Evolutionary conservation across 2,888 invertebrate genomes (phyloP).

Genomic region (Scrobipalpa costella): DNA sequence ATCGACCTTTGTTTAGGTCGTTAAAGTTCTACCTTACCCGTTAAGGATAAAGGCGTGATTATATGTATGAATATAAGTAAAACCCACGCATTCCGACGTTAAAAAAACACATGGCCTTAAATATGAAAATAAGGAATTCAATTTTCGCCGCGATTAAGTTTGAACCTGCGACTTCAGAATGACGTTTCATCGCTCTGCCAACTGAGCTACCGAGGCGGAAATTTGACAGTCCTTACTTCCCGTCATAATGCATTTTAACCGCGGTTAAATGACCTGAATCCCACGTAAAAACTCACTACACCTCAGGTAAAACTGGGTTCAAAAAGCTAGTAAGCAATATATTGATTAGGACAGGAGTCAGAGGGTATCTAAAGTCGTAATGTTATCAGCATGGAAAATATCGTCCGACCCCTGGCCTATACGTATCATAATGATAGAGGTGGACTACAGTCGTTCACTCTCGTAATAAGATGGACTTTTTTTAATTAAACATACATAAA

Average conservation of each 20-base stretch:
- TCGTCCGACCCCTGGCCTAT: constrained; percentile 34
- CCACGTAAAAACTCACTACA: not conserved
- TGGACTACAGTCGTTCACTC: constrained; percentile 13
- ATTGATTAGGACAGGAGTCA: constrained; percentile 45
- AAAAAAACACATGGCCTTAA: not conserved
- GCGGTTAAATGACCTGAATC: not conserved
- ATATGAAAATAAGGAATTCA: no score
- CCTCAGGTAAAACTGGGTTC: constrained; percentile 28
- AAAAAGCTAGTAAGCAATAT: constrained; percentile 39
- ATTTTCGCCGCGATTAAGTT: no score
- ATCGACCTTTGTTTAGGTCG: no score
- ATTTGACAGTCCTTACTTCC: no score
- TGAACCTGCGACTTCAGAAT: no score
- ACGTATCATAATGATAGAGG: not conserved
- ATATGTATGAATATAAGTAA: no score
- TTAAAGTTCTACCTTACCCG: no score
- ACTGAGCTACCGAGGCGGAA: no score
- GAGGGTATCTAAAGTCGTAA: constrained; percentile 39
- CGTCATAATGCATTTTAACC: no score
- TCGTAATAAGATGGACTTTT: not conserved
- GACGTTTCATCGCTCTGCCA: no score
- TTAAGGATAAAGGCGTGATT: no score
- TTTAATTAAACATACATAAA: not conserved
- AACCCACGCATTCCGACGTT: no score
- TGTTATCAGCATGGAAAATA: constrained; percentile 53